Percentiles rank a stretch among this genome's conserved stretches.
phyloP scores from a whole-genome alignment of 1,140 invertebrate genomes.

The Ladona fulva region DNA sequence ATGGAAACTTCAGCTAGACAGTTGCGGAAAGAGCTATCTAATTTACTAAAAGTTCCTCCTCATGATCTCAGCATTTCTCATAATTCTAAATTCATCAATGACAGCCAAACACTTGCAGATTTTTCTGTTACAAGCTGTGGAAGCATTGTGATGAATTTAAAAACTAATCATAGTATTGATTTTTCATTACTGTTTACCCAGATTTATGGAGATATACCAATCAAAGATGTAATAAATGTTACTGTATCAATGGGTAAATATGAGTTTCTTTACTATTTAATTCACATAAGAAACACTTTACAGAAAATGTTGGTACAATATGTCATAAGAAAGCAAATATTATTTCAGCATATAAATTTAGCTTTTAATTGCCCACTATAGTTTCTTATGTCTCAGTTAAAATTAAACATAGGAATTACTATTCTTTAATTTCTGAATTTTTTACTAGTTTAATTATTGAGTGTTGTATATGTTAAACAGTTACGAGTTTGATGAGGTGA shows the following conservation, averaged over 20 bases:
- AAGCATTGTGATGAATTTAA: background rate
- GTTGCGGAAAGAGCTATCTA: background rate
- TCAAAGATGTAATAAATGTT: background rate
- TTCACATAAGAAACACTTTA: no score
- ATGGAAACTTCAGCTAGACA: background rate
- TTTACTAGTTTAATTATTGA: no score
- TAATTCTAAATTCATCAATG: background rate
- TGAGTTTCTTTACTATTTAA: background rate
- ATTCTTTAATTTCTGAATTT: no score
- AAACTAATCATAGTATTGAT: background rate
- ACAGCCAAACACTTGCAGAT: background rate
- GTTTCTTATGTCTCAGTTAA: no score
- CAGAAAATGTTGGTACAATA: no score
- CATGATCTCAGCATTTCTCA: background rate
- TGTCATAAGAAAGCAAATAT: no score
- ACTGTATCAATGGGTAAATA: background rate
- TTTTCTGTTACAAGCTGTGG: background rate
- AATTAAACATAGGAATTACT: no score
- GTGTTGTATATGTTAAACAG: no score
- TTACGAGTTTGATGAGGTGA: no score
- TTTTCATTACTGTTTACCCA: background rate
- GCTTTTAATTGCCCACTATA: no score
- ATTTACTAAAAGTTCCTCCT: background rate
- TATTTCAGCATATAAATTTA: no score
- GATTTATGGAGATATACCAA: background rate